Conservation (phyloP, 1,140 invertebrate genomes). For the Phortica variegata region DNA sequence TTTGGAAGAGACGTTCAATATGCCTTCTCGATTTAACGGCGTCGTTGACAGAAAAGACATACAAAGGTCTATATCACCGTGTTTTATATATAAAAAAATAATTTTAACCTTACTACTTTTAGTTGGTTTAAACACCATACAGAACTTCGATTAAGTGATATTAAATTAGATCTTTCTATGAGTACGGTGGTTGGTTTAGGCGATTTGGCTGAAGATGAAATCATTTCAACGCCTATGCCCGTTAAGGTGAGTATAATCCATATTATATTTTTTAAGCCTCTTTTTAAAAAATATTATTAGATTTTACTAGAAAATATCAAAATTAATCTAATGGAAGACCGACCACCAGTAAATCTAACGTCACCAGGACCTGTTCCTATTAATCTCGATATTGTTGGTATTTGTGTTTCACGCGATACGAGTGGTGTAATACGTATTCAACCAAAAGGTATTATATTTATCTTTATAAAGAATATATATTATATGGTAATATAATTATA, state of each 20-base stretch:
- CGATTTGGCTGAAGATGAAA: constrained; percentile 85
- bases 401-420: constrained; percentile 67
- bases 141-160: constrained; percentile 67
- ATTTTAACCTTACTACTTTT: constrained; percentile 1
- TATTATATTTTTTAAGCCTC: background rate
- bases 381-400: constrained; percentile 70
- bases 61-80: constrained; percentile 42
- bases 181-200: constrained; percentile 75
- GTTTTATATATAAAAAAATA: constrained; percentile 18
- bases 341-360: constrained; percentile 77
- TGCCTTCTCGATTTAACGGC: constrained; percentile 36
- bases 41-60: constrained; percentile 50
- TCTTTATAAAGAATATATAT: background rate
- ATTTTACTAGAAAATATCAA: constrained; percentile 69
- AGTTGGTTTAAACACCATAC: constrained; percentile 61
- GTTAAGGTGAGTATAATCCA: constrained; percentile 64
- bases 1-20: constrained; percentile 62
- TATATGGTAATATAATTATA: background rate
- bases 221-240: constrained; percentile 72
- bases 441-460: constrained; percentile 55
- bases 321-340: constrained; percentile 76
- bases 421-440: constrained; percentile 75
- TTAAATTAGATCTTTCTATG: constrained; percentile 74
- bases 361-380: constrained; percentile 78
- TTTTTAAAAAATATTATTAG: constrained; percentile 56